Evolutionary conservation across 2,888 invertebrate genomes (phyloP), one percentile per base, ranked within the genome.

Genomic region (Prenolepis imparis): DNA sequence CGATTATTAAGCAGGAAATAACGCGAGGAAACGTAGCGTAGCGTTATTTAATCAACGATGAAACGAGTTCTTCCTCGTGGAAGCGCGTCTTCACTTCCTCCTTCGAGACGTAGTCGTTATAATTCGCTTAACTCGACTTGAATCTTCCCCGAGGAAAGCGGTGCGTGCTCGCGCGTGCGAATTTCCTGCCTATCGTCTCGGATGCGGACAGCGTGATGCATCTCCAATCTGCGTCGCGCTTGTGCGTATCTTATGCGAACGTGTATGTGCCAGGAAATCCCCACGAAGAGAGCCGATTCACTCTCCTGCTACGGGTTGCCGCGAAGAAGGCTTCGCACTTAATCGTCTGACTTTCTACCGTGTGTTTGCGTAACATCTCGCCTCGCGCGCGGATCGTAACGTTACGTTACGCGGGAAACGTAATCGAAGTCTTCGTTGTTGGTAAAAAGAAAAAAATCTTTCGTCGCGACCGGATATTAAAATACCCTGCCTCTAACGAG

Each of bases 11-110:
- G 28, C 70, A 59, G 83, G 84, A 88, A 85, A 85, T 74, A 67
- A 82, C 61, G 18, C 41, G 66, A 57, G 75, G 6, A 2, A 67
- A 59, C 67, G 21, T 24, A 15, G 44, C 28, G 82, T 70, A 67
- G 32, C 63, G 68, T 89, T 88, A 81, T 68, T 82, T 73, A 88
- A 88, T 82, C 85, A 66, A 70, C 70, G 66, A 21, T 44, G 75
- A 80, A 82, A 73, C 77, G 63, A 82, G 84, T 84, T 87, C 61
- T 82, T 73, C 59, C 70, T 82, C 63, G 41, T 63, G 66, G 52
- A 72, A 61, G 74, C 44, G 52, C 28, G 44, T 67, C 80, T 32
- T 36, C 48, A 28, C 86, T 87, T 89, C 89, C 86, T 86, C 52
- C 32, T 85, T 66, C 74, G 57, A 15, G 44, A 52, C n/a, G 8